Percentiles rank a stretch among this genome's conserved stretches.
Conservation (phyloP, 2,888 invertebrate genomes). For the Drosophila dives region DNA sequence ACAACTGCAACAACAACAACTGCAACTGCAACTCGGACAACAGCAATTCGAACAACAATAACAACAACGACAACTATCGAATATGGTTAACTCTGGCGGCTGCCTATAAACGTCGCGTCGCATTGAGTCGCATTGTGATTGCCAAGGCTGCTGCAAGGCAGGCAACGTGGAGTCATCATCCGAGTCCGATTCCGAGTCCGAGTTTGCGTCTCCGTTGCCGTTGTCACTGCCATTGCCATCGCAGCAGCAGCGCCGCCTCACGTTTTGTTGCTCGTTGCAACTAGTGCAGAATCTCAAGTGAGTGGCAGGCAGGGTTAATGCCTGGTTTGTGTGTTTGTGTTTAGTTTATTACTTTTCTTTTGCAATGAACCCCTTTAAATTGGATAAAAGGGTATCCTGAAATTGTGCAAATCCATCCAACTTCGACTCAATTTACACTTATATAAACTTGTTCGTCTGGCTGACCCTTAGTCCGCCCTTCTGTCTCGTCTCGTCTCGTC, state of each 20-base stretch:
- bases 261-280: slow-evolving; percentile 82
- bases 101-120: slow-evolving; percentile 46
- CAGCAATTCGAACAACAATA: slow-evolving; percentile 24
- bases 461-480: background rate
- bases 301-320: slow-evolving; percentile 45
- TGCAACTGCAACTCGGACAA: slow-evolving; percentile 9
- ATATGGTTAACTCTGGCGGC: slow-evolving; percentile 61
- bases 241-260: slow-evolving; percentile 79
- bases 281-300: slow-evolving; percentile 83
- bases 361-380: background rate
- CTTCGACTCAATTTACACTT: background rate
- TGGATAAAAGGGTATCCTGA: background rate
- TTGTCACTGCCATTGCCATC: slow-evolving; percentile 34
- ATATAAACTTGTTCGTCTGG: background rate
- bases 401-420: background rate
- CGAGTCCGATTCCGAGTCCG: slow-evolving; percentile 33
- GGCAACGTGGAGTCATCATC: slow-evolving; percentile 73
- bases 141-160: slow-evolving; percentile 69
- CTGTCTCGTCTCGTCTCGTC: background rate
- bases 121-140: slow-evolving; percentile 39
- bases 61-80: slow-evolving; percentile 37
- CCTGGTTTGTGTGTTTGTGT: background rate
- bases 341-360: background rate
- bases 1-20: slow-evolving; percentile 6
- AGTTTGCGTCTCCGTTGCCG: slow-evolving; percentile 13